These are phyloP conservation scores for Neodiprion lecontei DNA, from an alignment of 1,140 invertebrate genomes.

Conservation along the genomic window DNA sequence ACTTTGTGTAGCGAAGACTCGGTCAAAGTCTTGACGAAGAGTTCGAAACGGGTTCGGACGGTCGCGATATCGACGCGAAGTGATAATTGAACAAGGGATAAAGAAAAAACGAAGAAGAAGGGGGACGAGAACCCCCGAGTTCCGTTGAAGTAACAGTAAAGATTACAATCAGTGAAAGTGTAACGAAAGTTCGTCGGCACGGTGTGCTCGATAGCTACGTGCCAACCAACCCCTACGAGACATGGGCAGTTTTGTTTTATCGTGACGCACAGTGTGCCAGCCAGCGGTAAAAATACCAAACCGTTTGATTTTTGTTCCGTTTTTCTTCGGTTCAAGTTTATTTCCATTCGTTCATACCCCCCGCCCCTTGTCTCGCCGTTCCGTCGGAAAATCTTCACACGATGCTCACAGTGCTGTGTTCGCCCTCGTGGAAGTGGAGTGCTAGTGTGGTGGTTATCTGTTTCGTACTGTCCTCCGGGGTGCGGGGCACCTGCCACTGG, in stretches of 20 bases:
- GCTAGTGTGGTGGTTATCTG: constrained; percentile 29
- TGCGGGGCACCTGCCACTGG: constrained; percentile 64
- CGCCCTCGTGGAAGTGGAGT: constrained; percentile 1
- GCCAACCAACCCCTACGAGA: constrained; percentile 2
- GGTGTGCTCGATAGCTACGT: background rate
- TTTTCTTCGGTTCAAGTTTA: background rate
- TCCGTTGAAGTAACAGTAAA: no score
- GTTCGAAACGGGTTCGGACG: background rate
- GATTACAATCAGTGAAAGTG: background rate
- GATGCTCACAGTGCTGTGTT: background rate
- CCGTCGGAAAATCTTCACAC: background rate
- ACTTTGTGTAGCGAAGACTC: background rate
- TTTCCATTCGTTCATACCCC: background rate
- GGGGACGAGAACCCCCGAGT: no score
- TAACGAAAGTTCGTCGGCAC: background rate
- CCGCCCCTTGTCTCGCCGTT: no score
- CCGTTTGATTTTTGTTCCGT: background rate
- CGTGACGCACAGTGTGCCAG: background rate
- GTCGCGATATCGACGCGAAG: background rate
- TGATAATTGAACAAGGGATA: no score
- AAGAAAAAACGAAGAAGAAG: no score
- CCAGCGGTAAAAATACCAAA: background rate
- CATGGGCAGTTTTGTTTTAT: constrained; percentile 1
- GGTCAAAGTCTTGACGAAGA: background rate
- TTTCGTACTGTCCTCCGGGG: constrained; percentile 22